Percentiles rank a stretch among this genome's conserved stretches.
These are phyloP conservation scores for Propithecus deckenii DNA, from an alignment of 2,797 vertebrate genomes.

Conservation along the genomic window DNA sequence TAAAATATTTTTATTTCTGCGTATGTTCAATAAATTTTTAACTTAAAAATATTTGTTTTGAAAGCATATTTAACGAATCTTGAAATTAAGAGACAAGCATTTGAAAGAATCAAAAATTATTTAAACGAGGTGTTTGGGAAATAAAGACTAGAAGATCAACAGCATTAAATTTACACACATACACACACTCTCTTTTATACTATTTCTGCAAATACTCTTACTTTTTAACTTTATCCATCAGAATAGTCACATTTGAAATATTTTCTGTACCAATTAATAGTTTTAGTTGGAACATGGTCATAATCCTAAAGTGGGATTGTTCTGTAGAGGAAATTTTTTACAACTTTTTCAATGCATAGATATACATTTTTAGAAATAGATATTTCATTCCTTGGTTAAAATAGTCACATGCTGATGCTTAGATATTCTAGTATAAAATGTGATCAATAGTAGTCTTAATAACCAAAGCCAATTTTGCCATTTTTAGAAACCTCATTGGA, in stretches of 20 bases:
- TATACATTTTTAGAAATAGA: constrained; percentile 55
- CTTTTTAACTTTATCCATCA: constrained; percentile 57
- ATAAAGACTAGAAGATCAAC: constrained; percentile 60
- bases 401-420: background rate
- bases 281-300: constrained; percentile 63
- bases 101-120: constrained; percentile 56
- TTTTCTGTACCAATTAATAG: constrained; percentile 61
- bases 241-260: constrained; percentile 34
- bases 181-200: background rate
- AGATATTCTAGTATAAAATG: background rate
- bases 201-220: constrained; percentile 75
- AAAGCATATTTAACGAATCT: constrained; percentile 57
- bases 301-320: constrained; percentile 58
- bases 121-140: constrained; percentile 53
- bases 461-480: background rate
- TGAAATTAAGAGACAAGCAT: constrained; percentile 17
- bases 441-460: background rate
- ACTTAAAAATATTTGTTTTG: constrained; percentile 64
- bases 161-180: constrained; percentile 32
- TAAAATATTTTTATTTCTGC: constrained; percentile 58
- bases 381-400: background rate
- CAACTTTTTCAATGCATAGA: constrained; percentile 58
- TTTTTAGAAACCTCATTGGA: constrained; percentile 7
- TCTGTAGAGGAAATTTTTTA: constrained; percentile 36
- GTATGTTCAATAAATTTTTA: constrained; percentile 51